Percentiles rank a stretch among this genome's conserved stretches.
Evolutionary conservation across 1,140 invertebrate genomes (phyloP).

Genomic region (Drosophila funebris): DNA sequence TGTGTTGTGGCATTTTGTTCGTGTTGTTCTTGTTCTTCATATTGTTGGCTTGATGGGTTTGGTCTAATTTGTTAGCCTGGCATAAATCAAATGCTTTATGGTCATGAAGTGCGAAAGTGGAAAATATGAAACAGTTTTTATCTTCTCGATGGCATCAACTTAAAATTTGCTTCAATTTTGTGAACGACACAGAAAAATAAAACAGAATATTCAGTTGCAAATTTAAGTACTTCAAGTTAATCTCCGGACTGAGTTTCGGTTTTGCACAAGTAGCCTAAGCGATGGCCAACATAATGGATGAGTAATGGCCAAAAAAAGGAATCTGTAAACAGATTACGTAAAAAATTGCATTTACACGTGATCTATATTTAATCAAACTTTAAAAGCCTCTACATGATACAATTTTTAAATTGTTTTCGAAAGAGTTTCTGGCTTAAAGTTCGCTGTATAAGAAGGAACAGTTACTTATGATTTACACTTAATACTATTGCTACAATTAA

Average conservation of each 20-base stretch:
- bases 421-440: neutral
- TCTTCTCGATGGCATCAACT: constrained; percentile 50
- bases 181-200: neutral
- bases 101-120: constrained; percentile 80
- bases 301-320: neutral
- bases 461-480: too few relatives aligned
- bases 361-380: constrained; percentile 11
- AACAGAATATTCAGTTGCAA: neutral
- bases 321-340: constrained; percentile 7
- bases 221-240: constrained; percentile 1
- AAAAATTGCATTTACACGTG: neutral
- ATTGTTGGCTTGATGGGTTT: constrained; percentile 35
- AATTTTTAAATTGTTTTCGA: neutral
- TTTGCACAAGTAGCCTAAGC: neutral
- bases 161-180: constrained; percentile 21
- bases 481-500: too few relatives aligned
- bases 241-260: neutral
- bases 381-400: neutral
- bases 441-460: too few relatives aligned
- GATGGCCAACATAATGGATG: constrained; percentile 10
- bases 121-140: constrained; percentile 72
- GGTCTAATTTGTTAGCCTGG: constrained; percentile 66
- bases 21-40: constrained; percentile 6
- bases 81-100: constrained; percentile 69
- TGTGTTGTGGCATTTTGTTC: constrained; percentile 47